Base-by-base conservation (phyloP, 64 coral and sea anemone species). In the Montipora sp. region DNA sequence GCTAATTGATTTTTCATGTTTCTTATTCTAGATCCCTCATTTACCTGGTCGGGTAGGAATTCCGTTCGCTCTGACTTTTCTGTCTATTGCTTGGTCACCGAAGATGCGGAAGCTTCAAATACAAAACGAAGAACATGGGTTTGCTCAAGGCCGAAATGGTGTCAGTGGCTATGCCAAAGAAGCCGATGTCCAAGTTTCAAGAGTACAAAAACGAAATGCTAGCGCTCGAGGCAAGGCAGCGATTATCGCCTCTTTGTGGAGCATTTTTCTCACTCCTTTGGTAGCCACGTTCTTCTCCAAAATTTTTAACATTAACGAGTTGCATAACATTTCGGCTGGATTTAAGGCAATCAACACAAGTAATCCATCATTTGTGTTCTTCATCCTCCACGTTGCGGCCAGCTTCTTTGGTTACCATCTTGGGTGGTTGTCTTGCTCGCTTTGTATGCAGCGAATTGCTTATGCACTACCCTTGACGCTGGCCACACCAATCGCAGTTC, bases 51-150 rank as follows among this genome's bases (percentile, higher is more conserved):
- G 77, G 72, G 78, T 92, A 5, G 90, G 51, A 5, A 70, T 87
- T 0, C 81, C 90, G 10, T 14, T 77, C 3, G 19, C 90, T 0
- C 58, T 92, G 75, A 47, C 69, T 55, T 16, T 92, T 45, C 59
- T 93, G 11, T 93, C 91, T 4, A 80, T 87, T 45, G 91, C 83
- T 58, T 93, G 91, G 91, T 87, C 83, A 20, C 91, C 91, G 23
- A 93, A 93, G 60, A 19, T 87, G 55, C 73, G 91, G 5, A 87
- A 70, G 87, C 83, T 87, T 2, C 91, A 93, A 80, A 87, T 77
- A 58, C 14, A 27, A 88, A 88, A n/a, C 72, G 24, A 51, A 57
- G 51, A 5, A 57, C 6, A 57, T 0, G 6, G 10, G 10, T 27
- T 27, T 27, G 27, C 27, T 27, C 27, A 27, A 27, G 27, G 27